These are phyloP conservation scores for Pseudochirops cupreus DNA, from an alignment of 2,797 vertebrate genomes.

Conservation along the genomic window DNA sequence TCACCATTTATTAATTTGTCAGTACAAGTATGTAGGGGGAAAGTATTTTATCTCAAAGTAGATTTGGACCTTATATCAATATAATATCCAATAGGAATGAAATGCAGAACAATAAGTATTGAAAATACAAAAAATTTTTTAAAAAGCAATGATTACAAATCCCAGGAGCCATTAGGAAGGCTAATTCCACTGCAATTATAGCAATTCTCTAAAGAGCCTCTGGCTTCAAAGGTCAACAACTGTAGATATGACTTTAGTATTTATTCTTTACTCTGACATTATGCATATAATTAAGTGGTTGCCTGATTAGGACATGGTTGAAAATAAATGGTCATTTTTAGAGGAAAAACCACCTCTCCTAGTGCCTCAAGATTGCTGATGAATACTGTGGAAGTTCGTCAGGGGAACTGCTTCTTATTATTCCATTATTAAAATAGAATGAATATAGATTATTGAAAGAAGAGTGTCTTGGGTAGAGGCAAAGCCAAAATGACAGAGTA, in stretches of 20 bases:
- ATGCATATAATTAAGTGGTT: slow-evolving; percentile 81
- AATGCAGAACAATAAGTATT: slow-evolving; percentile 72
- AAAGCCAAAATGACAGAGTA: too few relatives aligned
- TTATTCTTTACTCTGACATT: slow-evolving; percentile 82
- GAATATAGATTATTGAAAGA: not conserved
- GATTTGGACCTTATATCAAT: slow-evolving; percentile 54
- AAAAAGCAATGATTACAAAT: slow-evolving; percentile 65
- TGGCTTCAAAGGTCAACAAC: slow-evolving; percentile 62
- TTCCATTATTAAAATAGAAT: slow-evolving; percentile 27
- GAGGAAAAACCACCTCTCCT: slow-evolving; percentile 23
- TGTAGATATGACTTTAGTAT: slow-evolving; percentile 82
- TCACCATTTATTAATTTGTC: slow-evolving; percentile 53
- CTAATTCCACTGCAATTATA: slow-evolving; percentile 55
- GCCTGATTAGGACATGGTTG: slow-evolving; percentile 72
- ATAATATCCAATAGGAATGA: slow-evolving; percentile 55
- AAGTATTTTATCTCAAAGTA: slow-evolving; percentile 54
- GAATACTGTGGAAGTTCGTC: slow-evolving; percentile 10
- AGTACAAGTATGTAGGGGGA: slow-evolving; percentile 34
- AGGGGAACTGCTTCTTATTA: not conserved
- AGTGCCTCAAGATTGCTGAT: not conserved
- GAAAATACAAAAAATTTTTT: slow-evolving; percentile 38
- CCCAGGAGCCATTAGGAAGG: slow-evolving; percentile 61
- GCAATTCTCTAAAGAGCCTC: slow-evolving; percentile 33
- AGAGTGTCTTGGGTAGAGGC: not conserved
- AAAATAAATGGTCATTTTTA: slow-evolving; percentile 45